Conservation (phyloP, 2,113 vertebrate species). For the Microcebus ravelobensis region DNA sequence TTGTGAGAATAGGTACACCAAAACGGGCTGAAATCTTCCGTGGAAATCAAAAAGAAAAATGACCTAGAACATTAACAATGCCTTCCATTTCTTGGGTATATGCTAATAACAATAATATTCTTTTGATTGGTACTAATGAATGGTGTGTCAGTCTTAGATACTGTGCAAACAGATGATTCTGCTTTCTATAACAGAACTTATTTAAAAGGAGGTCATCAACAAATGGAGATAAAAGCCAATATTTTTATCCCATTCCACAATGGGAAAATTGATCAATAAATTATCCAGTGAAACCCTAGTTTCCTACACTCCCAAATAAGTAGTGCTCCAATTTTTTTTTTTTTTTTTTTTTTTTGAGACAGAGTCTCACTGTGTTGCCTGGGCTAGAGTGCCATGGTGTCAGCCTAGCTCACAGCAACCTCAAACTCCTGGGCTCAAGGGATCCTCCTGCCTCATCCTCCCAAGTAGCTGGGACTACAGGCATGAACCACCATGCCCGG, state of each 20-base stretch:
- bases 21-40: not conserved
- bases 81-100: not conserved
- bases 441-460: no score
- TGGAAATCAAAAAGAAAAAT: not conserved
- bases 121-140: not conserved
- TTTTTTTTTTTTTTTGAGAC: no score
- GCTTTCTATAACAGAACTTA: not conserved
- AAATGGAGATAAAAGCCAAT: slow-evolving; percentile 31
- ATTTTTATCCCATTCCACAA: slow-evolving; percentile 20
- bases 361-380: no score
- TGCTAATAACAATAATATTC: not conserved
- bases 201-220: not conserved
- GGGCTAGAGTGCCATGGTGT: no score
- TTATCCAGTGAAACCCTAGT: not conserved
- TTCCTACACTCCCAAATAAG: not conserved
- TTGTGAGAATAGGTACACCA: not conserved
- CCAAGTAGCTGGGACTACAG: no score
- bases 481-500: no score
- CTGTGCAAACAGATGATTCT: not conserved
- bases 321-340: not conserved
- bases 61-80: not conserved
- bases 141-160: not conserved
- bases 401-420: no score
- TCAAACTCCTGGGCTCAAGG: no score
- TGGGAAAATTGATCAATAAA: not conserved